Conservation (phyloP, 1,140 invertebrate genomes). For the Cepaea nemoralis region DNA sequence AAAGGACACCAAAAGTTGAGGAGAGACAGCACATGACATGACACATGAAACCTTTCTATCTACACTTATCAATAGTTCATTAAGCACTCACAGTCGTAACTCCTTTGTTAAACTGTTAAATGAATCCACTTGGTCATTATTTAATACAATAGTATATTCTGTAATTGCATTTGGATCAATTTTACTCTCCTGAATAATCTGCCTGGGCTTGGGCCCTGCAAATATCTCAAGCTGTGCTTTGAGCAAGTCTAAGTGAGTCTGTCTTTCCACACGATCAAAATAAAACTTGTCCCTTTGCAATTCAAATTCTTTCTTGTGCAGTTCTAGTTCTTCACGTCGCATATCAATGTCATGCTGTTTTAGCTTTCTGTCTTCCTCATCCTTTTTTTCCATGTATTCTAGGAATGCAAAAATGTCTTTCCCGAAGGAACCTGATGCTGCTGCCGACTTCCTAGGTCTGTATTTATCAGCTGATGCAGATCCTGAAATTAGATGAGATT, state of each 20-base stretch:
- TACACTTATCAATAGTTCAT: too few relatives aligned
- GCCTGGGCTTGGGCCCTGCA: neutral
- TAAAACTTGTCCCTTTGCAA: slow-evolving; percentile 26
- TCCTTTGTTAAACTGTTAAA: neutral
- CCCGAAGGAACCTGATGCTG: neutral
- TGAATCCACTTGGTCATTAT: slow-evolving; percentile 29
- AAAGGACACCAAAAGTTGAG: too few relatives aligned
- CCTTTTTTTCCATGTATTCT: slow-evolving; percentile 28
- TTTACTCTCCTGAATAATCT: slow-evolving; percentile 17
- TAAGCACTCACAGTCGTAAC: neutral
- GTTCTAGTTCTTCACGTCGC: slow-evolving; percentile 14
- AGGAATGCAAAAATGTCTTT: slow-evolving; percentile 16
- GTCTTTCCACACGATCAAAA: slow-evolving; percentile 34
- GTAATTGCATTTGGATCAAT: slow-evolving; percentile 22
- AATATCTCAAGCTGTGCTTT: slow-evolving; percentile 34
- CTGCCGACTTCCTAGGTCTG: neutral
- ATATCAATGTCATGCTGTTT: slow-evolving; percentile 17
- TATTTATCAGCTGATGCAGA: neutral
- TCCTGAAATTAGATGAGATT: neutral
- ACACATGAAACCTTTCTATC: too few relatives aligned
- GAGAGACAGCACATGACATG: too few relatives aligned
- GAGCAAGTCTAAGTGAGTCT: slow-evolving; percentile 34
- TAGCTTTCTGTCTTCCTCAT: slow-evolving; percentile 29
- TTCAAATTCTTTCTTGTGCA: slow-evolving; percentile 37
- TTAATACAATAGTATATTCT: slow-evolving; percentile 33